These are phyloP conservation scores for Melanotaenia duboulayi DNA, from an alignment of 2,113 vertebrate genomes.

Conservation along the genomic window DNA sequence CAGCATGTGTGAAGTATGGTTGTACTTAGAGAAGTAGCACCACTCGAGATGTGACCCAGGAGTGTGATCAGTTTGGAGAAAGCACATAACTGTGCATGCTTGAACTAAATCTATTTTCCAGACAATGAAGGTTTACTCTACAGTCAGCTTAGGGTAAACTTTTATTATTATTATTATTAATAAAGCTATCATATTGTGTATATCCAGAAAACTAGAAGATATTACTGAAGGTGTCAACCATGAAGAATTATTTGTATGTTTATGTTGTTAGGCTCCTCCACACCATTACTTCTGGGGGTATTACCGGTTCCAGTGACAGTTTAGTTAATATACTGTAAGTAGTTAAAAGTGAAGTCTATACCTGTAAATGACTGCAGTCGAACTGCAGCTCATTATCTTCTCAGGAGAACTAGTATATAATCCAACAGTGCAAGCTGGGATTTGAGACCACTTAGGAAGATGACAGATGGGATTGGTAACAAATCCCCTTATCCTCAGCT, in stretches of 20 bases:
- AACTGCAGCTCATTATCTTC: constrained; percentile 51
- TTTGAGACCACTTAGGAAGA: constrained; percentile 76
- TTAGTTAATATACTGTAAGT: not conserved
- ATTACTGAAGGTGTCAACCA: too few species aligned
- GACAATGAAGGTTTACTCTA: not conserved
- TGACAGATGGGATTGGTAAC: constrained; percentile 76
- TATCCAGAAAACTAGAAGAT: too few species aligned
- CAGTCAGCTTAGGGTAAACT: not conserved
- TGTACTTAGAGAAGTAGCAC: constrained; percentile 4
- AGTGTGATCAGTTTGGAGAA: constrained; percentile 11
- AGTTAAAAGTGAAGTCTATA: constrained; percentile 37
- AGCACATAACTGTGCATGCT: not conserved
- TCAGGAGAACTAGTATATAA: constrained; percentile 53
- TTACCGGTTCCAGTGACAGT: constrained; percentile 2
- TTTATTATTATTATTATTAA: not conserved
- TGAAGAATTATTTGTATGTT: not conserved
- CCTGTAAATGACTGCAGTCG: constrained; percentile 28
- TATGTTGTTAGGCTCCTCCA: not conserved
- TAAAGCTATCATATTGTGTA: too few species aligned
- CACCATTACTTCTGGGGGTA: not conserved
- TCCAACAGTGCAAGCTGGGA: constrained; percentile 55
- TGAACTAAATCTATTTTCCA: not conserved
- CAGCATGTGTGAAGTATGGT: constrained; percentile 29
- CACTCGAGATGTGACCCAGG: constrained; percentile 18
- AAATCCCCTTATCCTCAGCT: constrained; percentile 76